phyloP scores from a whole-genome alignment of 2,797 vertebrate species.

The Momotus momota region DNA sequence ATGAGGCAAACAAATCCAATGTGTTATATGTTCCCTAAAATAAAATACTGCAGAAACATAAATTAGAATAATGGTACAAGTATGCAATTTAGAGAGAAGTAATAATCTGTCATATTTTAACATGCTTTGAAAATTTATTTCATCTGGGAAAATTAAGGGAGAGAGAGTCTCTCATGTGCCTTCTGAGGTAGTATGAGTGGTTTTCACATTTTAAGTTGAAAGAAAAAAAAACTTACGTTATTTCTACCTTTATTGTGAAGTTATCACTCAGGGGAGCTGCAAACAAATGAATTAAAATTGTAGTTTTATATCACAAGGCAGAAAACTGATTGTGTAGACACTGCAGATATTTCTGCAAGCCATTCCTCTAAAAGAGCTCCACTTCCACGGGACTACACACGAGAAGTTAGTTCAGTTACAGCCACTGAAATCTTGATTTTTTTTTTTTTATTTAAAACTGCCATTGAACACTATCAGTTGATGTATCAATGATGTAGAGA shows the following conservation, averaged over 20 bases:
- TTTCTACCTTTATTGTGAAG: background rate
- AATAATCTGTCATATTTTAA: background rate
- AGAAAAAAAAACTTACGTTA: background rate
- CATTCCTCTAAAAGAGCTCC: background rate
- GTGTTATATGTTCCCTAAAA: background rate
- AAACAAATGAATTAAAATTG: background rate
- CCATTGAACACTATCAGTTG: background rate
- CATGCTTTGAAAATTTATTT: background rate
- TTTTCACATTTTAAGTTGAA: background rate
- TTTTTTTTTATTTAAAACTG: background rate
- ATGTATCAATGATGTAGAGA: background rate
- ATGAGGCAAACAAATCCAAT: background rate
- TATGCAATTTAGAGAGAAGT: background rate
- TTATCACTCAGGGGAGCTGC: background rate
- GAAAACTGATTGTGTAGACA: background rate
- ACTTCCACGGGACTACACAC: background rate
- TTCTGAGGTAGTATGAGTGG: background rate
- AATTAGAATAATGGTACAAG: background rate
- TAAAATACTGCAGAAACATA: background rate
- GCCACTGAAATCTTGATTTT: background rate
- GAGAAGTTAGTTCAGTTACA: background rate
- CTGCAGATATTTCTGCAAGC: background rate
- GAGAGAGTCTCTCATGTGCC: too few relatives aligned
- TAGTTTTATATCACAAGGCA: background rate
- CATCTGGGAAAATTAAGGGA: background rate